Evolutionary conservation across 2,797 vertebrate genomes (phyloP).

Genomic region (Tadarida brasiliensis): DNA sequence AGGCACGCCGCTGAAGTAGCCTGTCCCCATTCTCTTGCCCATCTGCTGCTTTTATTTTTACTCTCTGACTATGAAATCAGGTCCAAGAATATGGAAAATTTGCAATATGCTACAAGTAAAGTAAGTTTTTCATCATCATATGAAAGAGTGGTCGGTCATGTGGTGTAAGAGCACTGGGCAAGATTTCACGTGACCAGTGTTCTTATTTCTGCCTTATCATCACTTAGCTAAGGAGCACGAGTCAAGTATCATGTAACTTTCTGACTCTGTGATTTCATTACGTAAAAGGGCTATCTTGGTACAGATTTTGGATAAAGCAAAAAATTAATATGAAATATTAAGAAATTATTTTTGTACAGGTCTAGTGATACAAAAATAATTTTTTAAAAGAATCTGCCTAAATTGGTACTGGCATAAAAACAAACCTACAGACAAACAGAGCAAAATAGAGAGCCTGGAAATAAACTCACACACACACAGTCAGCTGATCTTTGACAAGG

Average conservation of each 20-base stretch:
- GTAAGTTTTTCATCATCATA: background rate
- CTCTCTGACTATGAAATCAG: slow-evolving; percentile 82
- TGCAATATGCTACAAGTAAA: slow-evolving; percentile 8
- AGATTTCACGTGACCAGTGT: background rate
- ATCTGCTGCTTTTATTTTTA: slow-evolving; percentile 84
- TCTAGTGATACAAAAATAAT: background rate
- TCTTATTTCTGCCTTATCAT: background rate
- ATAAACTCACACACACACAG: too few relatives aligned
- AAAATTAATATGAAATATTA: background rate
- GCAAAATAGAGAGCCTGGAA: too few relatives aligned
- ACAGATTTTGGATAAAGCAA: background rate
- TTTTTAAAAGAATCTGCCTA: background rate
- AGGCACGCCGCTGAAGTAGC: slow-evolving; percentile 83
- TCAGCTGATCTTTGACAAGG: too few relatives aligned
- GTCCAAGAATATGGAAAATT: slow-evolving; percentile 79
- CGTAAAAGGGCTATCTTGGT: background rate
- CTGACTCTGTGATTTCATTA: background rate
- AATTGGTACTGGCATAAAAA: too few relatives aligned
- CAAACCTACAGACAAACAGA: too few relatives aligned
- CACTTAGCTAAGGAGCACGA: background rate
- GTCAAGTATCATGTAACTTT: background rate
- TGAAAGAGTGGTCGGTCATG: background rate
- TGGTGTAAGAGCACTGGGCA: background rate
- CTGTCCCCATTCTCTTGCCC: slow-evolving; percentile 82
- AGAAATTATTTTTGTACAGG: background rate